A percentile compares a stretch with the other conserved stretches of the same genome.
Evolutionary conservation across 2,797 vertebrate genomes (phyloP).

Genomic region (Apodemus agrarius): DNA sequence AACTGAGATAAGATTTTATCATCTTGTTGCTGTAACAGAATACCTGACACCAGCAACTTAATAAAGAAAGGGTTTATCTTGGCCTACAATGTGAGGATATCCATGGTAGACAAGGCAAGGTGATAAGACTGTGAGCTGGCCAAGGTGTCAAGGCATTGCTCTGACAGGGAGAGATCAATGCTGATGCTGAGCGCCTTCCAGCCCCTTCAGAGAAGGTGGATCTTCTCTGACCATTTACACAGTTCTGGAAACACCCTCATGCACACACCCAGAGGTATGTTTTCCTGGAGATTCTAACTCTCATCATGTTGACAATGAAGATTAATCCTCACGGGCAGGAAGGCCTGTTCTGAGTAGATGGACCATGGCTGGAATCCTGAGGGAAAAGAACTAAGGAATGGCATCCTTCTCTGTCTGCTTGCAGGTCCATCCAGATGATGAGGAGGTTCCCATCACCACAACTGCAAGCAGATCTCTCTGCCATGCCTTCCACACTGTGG

Average conservation of each 20-base stretch:
- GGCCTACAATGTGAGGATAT: background rate
- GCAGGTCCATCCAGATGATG: too few species aligned
- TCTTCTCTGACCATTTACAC: background rate
- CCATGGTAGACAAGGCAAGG: background rate
- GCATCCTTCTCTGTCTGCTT: background rate
- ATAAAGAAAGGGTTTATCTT: background rate
- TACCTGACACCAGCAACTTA: background rate
- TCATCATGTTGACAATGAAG: background rate
- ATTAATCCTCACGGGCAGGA: background rate
- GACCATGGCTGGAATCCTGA: background rate
- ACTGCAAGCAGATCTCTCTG: too few species aligned
- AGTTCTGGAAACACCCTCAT: background rate
- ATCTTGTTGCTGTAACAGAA: background rate
- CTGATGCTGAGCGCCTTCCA: background rate
- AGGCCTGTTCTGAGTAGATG: background rate
- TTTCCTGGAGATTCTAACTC: background rate
- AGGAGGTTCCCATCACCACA: background rate
- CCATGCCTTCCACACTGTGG: too few species aligned
- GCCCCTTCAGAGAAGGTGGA: background rate
- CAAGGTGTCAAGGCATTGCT: background rate
- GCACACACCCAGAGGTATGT: background rate
- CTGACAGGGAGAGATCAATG: background rate
- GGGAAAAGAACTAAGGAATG: background rate
- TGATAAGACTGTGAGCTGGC: too few species aligned
- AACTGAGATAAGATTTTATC: too few species aligned